phyloP scores from a whole-genome alignment of 1,140 invertebrate species.

The Papilio glaucus region DNA sequence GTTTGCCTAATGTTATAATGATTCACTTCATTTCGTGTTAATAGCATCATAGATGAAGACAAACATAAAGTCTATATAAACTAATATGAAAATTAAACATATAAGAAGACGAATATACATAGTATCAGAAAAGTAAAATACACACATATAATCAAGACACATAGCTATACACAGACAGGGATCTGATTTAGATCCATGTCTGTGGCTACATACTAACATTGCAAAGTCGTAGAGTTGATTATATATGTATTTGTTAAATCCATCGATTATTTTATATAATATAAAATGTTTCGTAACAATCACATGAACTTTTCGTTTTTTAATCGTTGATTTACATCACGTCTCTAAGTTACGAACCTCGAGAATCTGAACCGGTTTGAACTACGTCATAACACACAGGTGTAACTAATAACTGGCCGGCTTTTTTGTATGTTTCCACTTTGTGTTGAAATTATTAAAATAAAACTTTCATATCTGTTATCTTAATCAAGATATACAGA shows the following conservation, averaged over 20 bases:
- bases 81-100: too few relatives aligned
- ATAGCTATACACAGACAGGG: too few relatives aligned
- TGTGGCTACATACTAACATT: too few relatives aligned
- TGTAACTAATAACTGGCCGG: neutral
- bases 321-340: slow-evolving; percentile 31
- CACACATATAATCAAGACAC: too few relatives aligned
- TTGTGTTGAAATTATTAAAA: neutral
- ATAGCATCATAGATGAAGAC: too few relatives aligned
- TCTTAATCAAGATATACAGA: neutral
- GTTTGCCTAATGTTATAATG: too few relatives aligned
- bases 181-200: too few relatives aligned
- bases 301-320: neutral
- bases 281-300: neutral
- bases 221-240: too few relatives aligned
- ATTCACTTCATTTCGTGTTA: too few relatives aligned
- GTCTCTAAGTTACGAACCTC: slow-evolving; percentile 30
- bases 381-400: slow-evolving; percentile 1
- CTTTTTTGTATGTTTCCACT: slow-evolving; percentile 17
- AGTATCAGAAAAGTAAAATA: too few relatives aligned
- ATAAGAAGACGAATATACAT: too few relatives aligned
- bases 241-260: neutral
- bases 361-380: slow-evolving; percentile 17
- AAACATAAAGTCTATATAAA: too few relatives aligned
- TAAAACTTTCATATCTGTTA: neutral
- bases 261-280: neutral